Base-by-base conservation (phyloP, 1,140 invertebrate genomes). In the Conus betulinus region DNA sequence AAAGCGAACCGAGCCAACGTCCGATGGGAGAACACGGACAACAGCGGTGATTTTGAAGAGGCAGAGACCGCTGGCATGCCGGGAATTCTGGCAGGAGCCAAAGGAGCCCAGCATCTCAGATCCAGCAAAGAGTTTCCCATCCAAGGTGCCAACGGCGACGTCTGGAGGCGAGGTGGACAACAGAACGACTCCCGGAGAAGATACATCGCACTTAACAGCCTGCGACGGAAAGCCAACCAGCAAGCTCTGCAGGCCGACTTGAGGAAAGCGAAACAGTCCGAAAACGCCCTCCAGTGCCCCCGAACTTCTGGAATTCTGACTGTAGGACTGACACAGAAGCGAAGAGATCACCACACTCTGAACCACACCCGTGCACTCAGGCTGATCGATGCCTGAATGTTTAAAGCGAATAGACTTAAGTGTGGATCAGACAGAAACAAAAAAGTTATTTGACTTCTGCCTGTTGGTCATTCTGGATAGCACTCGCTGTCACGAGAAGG, bases 191-290 rank as follows among this genome's bases (percentile, higher is more conserved):
- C 88, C 7, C 23, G 84, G 23, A 71, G 85, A 8, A 51, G 88
- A 10, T 89, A 89, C 63, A 74, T 89, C 3, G 88, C 88, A 17
- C 85, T 89, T 25, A 89, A 89, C 78, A 89, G 88, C 51, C 39
- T 89, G 55, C 51, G 88, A 20, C 76, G 76, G 25, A 89, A 89
- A 78, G 55, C 84, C 0, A 60, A 86, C 60, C 51, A 67, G n/a
- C 60, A 79, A 10, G n/a, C 27, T 1, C 84, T 81, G 78, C 55
- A 82, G 63, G 25, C 71, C 15, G 51, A 76, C 15, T 39, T 78
- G 15, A 63, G 83, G 25, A 55, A 25, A 71, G 81, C 53, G 57
- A 85, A 60, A 17, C 57, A 60, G 17, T 5, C 82, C 5, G 52
- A 57, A 57, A 20, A 20, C 13, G 52, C 20, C 82, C 17, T 57